Conservation (phyloP, 1,140 invertebrate species). For the Drosophila tani region DNA sequence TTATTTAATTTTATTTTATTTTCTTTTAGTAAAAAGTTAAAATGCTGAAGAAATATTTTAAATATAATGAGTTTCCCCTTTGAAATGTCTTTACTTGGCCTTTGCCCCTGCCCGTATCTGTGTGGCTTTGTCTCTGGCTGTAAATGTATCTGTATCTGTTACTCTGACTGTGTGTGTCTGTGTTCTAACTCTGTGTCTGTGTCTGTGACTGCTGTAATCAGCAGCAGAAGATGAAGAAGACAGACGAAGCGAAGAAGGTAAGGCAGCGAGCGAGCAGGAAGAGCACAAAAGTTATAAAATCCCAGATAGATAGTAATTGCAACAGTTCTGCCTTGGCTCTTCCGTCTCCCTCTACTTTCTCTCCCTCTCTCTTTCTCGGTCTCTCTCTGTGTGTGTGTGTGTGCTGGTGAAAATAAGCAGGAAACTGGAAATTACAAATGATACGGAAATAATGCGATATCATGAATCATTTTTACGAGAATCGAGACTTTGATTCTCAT, state of each 20-base stretch:
- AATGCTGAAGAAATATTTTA: not conserved
- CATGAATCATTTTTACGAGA: constrained; percentile 83
- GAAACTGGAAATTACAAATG: constrained; percentile 83
- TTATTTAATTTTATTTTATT: not conserved
- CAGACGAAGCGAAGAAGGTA: constrained; percentile 10
- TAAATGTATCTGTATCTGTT: constrained; percentile 1
- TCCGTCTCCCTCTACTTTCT: not conserved
- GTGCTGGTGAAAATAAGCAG: constrained; percentile 75
- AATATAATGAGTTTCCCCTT: no score
- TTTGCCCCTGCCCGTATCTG: constrained; percentile 3
- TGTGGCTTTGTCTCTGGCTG: constrained; percentile 7
- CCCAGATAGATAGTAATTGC: constrained; percentile 81
- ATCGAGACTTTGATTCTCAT: constrained; percentile 80
- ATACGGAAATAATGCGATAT: constrained; percentile 83
- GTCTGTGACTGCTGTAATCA: constrained; percentile 62
- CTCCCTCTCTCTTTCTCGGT: constrained; percentile 8
- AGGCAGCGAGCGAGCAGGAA: constrained; percentile 16
- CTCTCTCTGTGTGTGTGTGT: constrained; percentile 21
- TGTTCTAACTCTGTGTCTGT: constrained; percentile 32
- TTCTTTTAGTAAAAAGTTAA: no score
- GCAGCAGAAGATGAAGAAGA: constrained; percentile 30
- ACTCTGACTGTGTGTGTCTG: constrained; percentile 18
- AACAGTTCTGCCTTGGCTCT: constrained; percentile 34
- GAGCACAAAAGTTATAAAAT: constrained; percentile 80
- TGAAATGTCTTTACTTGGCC: not conserved